Conservation (phyloP, 2,888 invertebrate genomes). For the Archips xylosteana region DNA sequence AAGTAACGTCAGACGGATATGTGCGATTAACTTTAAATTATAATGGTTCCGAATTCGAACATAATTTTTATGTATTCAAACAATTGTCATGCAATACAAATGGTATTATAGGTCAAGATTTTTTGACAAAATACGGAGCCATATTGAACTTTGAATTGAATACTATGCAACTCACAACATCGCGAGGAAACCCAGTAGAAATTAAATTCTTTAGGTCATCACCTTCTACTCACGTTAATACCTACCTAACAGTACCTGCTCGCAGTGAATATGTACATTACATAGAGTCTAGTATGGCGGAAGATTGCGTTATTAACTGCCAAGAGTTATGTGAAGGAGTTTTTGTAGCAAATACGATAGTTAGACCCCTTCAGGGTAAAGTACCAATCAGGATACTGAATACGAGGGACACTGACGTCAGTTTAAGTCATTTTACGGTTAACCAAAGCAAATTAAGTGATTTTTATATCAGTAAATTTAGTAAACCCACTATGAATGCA, state of each 20-base stretch:
- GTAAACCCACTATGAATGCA: slow-evolving; percentile 36
- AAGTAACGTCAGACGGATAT: not conserved
- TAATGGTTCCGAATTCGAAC: not conserved
- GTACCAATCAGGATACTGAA: not conserved
- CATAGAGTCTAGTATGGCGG: not conserved
- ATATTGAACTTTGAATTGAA: slow-evolving; percentile 3
- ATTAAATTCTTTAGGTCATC: not conserved
- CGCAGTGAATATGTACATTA: not conserved
- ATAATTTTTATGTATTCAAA: not conserved
- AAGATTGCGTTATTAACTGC: not conserved
- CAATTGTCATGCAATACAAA: not conserved
- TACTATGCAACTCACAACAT: not conserved
- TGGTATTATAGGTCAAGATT: slow-evolving; percentile 5
- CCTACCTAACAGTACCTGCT: not conserved
- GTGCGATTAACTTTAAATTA: not conserved
- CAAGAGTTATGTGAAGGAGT: slow-evolving; percentile 1
- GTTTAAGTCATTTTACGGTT: slow-evolving; percentile 1
- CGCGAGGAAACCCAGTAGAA: not conserved
- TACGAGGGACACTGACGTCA: not conserved
- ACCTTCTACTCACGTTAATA: not conserved
- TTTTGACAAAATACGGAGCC: not conserved
- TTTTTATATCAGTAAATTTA: slow-evolving; percentile 27
- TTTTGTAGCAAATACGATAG: not conserved
- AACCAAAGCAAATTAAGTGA: no score
- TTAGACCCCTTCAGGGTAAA: not conserved